Conservation (phyloP, 2,888 invertebrate genomes). For the Drosophila eohydei region DNA sequence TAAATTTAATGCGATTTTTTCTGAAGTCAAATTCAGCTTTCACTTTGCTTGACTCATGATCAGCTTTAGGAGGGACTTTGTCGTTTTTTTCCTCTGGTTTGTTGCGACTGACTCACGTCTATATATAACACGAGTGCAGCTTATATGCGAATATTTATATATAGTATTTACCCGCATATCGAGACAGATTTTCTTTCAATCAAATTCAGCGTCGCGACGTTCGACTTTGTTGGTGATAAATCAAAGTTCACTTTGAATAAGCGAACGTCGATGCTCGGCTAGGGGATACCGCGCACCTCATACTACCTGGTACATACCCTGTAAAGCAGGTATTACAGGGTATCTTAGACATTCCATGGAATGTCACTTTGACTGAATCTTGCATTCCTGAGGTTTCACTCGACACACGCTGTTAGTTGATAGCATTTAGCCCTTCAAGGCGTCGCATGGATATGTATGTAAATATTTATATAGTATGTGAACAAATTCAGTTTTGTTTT, state of each 20-base stretch:
- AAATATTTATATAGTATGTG: conserved; percentile 3
- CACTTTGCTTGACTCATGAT: conserved; percentile 23
- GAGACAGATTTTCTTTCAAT: conserved; percentile 26
- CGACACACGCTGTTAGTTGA: not conserved
- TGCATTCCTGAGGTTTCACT: conserved; percentile 11
- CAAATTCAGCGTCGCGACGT: conserved; percentile 12
- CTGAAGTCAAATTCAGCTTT: conserved; percentile 22
- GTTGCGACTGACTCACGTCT: conserved; percentile 27
- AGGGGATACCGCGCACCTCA: not conserved
- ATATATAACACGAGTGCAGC: not conserved
- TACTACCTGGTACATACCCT: not conserved
- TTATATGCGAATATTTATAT: not conserved
- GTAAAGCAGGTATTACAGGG: not conserved
- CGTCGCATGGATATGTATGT: not conserved
- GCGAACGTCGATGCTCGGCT: not conserved
- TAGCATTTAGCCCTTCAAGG: not conserved
- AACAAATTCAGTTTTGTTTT: not conserved
- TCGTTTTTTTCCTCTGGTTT: not conserved
- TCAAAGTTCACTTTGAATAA: conserved; percentile 19
- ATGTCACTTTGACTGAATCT: conserved; percentile 2
- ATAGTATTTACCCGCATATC: conserved; percentile 1
- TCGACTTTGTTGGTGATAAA: conserved; percentile 16
- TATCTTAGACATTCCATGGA: not conserved
- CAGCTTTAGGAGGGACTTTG: conserved; percentile 7
- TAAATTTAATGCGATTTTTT: not conserved